Conservation (phyloP, 2,888 invertebrate species). For the Danaus chrysippus region DNA sequence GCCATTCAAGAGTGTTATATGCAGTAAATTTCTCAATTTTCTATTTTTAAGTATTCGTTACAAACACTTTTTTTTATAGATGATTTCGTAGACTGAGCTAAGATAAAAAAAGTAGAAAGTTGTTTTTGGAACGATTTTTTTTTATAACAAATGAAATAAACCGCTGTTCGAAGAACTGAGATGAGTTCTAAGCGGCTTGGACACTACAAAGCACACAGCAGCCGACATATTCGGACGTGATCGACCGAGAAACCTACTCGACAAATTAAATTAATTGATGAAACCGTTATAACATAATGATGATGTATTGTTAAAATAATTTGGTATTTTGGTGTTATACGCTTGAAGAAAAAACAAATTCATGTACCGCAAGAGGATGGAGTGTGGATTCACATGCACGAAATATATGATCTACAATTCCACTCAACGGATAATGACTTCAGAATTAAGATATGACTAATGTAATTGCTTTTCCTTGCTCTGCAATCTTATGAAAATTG, state of each 20-base stretch:
- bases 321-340: conserved; percentile 65
- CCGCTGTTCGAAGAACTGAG: conserved; percentile 22
- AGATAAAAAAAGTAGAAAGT: conserved; percentile 3
- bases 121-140: conserved; percentile 17
- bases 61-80: not conserved
- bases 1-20: not conserved
- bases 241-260: conserved; percentile 61
- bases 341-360: conserved; percentile 47
- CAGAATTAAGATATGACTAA: conserved; percentile 50
- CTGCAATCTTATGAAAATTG: conserved; percentile 66
- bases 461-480: conserved; percentile 58
- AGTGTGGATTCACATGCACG: conserved; percentile 11
- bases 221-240: conserved; percentile 55
- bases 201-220: conserved; percentile 27
- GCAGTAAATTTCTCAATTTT: not conserved
- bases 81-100: not conserved
- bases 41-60: conserved; percentile 4
- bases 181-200: conserved; percentile 19
- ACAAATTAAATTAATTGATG: conserved; percentile 73
- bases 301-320: conserved; percentile 71
- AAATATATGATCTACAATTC: conserved; percentile 12
- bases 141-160: conserved; percentile 30
- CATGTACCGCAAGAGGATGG: conserved; percentile 48
- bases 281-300: conserved; percentile 72
- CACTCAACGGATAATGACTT: conserved; percentile 52